phyloP scores from a whole-genome alignment of 2,113 vertebrate genomes.

The Sciurus niger region DNA sequence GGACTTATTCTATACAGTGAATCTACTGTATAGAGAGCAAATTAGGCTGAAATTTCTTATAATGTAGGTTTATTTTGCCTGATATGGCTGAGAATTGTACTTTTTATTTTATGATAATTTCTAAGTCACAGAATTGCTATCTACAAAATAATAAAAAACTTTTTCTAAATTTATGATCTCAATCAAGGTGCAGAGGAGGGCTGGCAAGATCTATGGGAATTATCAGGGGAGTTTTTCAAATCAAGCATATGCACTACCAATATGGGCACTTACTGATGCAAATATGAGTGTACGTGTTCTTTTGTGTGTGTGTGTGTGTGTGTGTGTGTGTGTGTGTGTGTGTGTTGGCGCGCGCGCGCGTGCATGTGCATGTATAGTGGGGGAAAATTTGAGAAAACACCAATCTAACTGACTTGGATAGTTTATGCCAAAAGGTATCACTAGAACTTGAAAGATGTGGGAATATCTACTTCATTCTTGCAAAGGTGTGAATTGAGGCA shows the following conservation, averaged over 20 bases:
- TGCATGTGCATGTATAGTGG: no score
- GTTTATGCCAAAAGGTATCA: background rate
- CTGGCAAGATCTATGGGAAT: background rate
- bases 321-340: background rate
- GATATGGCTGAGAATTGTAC: background rate
- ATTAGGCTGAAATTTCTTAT: background rate
- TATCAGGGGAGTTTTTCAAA: background rate
- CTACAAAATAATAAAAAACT: background rate
- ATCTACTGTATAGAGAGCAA: background rate
- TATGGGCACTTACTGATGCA: background rate
- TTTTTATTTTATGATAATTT: slow-evolving; percentile 43
- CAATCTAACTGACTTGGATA: background rate
- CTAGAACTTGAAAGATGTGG: background rate
- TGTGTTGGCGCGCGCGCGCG: no score
- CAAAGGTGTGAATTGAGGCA: background rate
- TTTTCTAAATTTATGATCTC: background rate
- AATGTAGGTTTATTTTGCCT: slow-evolving; percentile 2
- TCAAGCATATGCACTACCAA: background rate
- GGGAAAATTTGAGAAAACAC: background rate
- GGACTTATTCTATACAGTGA: background rate
- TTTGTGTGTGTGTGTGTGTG: background rate
- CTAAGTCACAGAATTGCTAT: background rate
- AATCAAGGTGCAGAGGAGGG: background rate
- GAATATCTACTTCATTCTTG: background rate
- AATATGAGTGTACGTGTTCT: background rate